These are phyloP conservation scores for Urophycis tenuis DNA, from an alignment of 2,797 vertebrate species.

Conservation along the genomic window DNA sequence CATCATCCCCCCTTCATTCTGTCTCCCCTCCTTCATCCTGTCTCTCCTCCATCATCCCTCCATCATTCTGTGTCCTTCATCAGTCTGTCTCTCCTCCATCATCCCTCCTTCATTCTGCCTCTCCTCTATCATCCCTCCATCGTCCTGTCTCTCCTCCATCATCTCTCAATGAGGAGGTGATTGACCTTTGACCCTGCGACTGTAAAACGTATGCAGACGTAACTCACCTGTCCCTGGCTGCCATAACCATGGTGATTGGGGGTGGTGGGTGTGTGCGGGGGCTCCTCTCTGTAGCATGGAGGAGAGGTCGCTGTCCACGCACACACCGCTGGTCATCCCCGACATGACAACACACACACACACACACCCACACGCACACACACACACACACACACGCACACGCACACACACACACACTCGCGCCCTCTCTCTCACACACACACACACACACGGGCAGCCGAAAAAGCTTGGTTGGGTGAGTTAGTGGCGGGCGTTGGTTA, in stretches of 20 bases:
- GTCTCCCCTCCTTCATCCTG: not conserved
- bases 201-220: not conserved
- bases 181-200: not conserved
- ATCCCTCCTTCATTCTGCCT: conserved; percentile 2
- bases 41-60: conserved; percentile 6
- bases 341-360: conserved; percentile 63
- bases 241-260: conserved; percentile 64
- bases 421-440: conserved; percentile 23
- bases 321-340: conserved; percentile 70
- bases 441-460: conserved; percentile 31
- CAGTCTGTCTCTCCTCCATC: not conserved
- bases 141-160: not conserved
- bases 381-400: not conserved
- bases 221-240: conserved; percentile 59
- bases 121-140: not conserved
- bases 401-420: conserved; percentile 31
- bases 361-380: conserved; percentile 21
- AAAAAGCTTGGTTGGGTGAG: not conserved
- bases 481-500: not conserved
- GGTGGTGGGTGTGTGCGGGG: conserved; percentile 61
- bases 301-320: conserved; percentile 69
- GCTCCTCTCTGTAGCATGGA: conserved; percentile 66
- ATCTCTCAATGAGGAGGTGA: not conserved
- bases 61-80: not conserved
- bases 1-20: not conserved